Base-by-base conservation (phyloP, 2,888 invertebrate genomes). In the Caenorhabditis virilis region DNA sequence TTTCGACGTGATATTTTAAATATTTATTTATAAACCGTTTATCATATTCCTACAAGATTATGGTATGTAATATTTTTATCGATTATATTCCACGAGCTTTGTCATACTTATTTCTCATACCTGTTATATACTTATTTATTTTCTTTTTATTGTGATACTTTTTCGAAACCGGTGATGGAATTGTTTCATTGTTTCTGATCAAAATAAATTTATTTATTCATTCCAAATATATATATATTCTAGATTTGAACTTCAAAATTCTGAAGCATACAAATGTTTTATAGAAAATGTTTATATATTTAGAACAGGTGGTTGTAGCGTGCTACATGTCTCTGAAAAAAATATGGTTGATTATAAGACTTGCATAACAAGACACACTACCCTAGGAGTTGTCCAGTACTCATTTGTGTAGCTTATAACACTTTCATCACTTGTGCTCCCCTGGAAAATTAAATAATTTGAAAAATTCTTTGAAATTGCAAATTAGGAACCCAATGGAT, bases 301-400 rank as follows among this genome's bases (percentile, higher is more conserved):
- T 26, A 59, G 47, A 59, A 59, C 1, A 59, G 33, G 13, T 46
- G 52, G 20, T 47, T 22, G 22, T 59, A 59, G 2, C n/a, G 30
- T 11, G 52, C 52, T 9, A 3, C 20, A 23, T 42, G 15, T 22
- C n/a, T 42, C 42, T 42, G 22, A 15, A 7, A 22, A 23, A 5
- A 9, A 5, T n/a, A 42, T 23, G 23, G 36, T 16, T 16, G 51
- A 52, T 58, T 33, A 41, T 47, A 52, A 33, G n/a, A 58, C n/a
- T 30, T 30, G n/a, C 16, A 11, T 16, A 46, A 16, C n/a, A n/a
- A 16, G 6, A n/a, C 5, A 30, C 13, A 3, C 27, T 43, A 56
- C 62, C n/a, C 16, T 56, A 25, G 62, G 42, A 18, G 42, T 45
- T 52, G 33, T 62, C 62, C 62, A 62, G 16, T 5, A 33, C 2